Conservation (phyloP, 2,113 vertebrate species). For the Echinops telfairi region DNA sequence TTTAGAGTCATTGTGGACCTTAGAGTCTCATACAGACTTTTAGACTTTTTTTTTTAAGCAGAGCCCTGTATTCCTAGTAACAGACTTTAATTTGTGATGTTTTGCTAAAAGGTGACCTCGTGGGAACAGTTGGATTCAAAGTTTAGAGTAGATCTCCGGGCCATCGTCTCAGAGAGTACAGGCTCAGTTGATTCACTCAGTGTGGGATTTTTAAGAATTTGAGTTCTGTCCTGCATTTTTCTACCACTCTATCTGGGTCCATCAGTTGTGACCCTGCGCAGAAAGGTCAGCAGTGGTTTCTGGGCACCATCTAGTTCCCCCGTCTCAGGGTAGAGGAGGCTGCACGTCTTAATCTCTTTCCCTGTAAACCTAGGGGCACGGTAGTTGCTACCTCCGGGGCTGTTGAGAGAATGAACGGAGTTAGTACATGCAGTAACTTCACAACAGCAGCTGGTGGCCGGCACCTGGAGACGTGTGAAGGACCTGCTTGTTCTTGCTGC, state of each 20-base stretch:
- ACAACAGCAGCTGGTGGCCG: neutral
- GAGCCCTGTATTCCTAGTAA: neutral
- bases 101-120: neutral
- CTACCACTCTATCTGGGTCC: neutral
- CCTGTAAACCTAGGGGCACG: neutral
- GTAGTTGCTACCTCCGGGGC: neutral
- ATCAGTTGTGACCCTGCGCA: neutral
- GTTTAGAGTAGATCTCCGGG: neutral
- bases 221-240: neutral
- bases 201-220: neutral
- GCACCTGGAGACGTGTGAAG: neutral
- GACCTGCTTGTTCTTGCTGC: neutral
- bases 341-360: neutral
- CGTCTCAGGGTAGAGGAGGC: neutral
- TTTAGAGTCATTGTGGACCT: neutral
- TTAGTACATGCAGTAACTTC: neutral
- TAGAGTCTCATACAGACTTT: neutral
- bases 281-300: neutral
- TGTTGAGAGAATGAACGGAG: neutral
- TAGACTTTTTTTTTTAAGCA: neutral
- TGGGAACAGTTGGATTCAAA: neutral
- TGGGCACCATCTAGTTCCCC: neutral
- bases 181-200: neutral
- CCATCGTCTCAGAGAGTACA: neutral
- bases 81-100: neutral